Evolutionary conservation across 2,797 vertebrate genomes (phyloP).

Genomic region (Heteromormyrus szaboi): DNA sequence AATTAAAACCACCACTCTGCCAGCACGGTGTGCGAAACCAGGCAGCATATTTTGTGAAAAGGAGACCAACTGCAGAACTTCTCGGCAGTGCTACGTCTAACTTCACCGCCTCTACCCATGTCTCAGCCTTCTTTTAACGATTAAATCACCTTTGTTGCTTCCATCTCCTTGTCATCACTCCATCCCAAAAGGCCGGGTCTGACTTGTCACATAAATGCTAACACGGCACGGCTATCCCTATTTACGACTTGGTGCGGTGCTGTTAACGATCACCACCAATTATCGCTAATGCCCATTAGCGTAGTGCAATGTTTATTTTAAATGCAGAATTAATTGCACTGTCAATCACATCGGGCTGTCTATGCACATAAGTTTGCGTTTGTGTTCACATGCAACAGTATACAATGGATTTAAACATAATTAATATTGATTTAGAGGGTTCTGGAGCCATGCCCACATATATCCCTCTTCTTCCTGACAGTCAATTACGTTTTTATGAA

Average conservation of each 20-base stretch:
- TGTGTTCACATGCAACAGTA: conserved; percentile 32
- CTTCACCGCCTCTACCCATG: not conserved
- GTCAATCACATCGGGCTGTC: conserved; percentile 34
- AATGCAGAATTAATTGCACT: conserved; percentile 36
- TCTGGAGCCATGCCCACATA: conserved; percentile 32
- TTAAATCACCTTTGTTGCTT: not conserved
- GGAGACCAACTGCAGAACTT: not conserved
- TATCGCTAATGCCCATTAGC: conserved; percentile 37
- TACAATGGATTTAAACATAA: conserved; percentile 36
- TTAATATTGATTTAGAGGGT: conserved; percentile 36
- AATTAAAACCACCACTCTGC: not conserved
- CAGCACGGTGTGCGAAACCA: not conserved
- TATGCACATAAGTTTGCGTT: conserved; percentile 17
- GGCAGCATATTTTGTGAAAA: not conserved
- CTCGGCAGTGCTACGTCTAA: not conserved
- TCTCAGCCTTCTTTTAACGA: not conserved
- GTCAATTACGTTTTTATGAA: conserved; percentile 46
- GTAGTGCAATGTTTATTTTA: conserved; percentile 26
- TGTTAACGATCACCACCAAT: not conserved
- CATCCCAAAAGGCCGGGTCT: not conserved
- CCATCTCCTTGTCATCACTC: not conserved
- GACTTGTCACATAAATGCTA: not conserved
- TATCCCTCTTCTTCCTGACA: conserved; percentile 35
- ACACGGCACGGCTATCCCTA: not conserved
- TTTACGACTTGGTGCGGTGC: not conserved